Percentiles rank a stretch among this genome's conserved stretches.
Evolutionary conservation across 1,140 invertebrate species (phyloP).

Genomic region (Oreohelix idahoensis): DNA sequence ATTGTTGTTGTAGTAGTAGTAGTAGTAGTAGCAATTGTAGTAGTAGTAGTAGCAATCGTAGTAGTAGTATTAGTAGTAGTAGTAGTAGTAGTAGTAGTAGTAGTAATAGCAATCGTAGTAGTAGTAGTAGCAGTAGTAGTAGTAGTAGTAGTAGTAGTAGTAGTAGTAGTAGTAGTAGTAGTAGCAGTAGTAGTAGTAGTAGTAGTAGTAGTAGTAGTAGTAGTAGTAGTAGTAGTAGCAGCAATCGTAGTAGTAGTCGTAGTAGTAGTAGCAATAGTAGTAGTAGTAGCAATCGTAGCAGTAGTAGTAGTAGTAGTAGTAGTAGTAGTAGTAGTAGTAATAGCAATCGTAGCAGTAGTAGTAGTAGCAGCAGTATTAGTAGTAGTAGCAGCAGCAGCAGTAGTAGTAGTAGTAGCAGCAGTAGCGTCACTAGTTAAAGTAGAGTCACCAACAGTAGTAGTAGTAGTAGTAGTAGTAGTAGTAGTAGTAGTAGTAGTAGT

Average conservation of each 20-base stretch:
- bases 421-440: no score
- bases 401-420: no score
- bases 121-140: conserved; percentile 6
- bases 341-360: conserved; percentile 3
- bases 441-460: no score
- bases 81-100: conserved; percentile 21
- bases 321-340: conserved; percentile 18
- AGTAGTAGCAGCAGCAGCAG: no score
- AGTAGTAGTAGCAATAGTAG: no score
- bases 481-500: conserved; percentile 23
- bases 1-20: conserved; percentile 5
- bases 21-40: conserved; percentile 23
- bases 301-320: no score
- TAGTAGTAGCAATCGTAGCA: no score
- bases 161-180: conserved; percentile 11
- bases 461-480: conserved; percentile 14
- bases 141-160: conserved; percentile 10
- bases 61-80: no score
- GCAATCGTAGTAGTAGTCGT: no score
- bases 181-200: conserved; percentile 10
- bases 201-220: conserved; percentile 25
- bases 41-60: no score
- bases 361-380: no score
- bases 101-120: conserved; percentile 14
- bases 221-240: conserved; percentile 22